Percentiles rank a stretch among this genome's conserved stretches.
Evolutionary conservation across 2,888 invertebrate species (phyloP).

Genomic region (Microctonus aethiopoides): DNA sequence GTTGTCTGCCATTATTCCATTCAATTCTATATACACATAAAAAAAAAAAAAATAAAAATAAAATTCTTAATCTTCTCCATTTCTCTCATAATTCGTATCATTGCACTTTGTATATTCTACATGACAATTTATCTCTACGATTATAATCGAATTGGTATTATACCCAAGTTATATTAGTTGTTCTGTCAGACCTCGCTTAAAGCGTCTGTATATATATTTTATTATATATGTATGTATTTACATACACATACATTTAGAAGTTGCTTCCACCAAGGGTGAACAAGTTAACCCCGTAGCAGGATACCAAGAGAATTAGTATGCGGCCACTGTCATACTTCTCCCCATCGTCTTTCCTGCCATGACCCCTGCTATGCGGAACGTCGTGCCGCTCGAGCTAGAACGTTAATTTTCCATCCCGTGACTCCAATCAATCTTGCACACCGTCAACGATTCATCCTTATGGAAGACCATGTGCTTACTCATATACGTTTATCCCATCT

Average conservation of each 20-base stretch:
- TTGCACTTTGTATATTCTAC: not conserved
- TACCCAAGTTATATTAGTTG: not conserved
- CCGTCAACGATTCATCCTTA: constrained; percentile 58
- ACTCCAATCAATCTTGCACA: constrained; percentile 65
- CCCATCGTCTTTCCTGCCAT: constrained; percentile 23
- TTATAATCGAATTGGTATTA: not conserved
- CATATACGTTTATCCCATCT: constrained; percentile 6
- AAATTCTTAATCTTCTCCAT: not conserved
- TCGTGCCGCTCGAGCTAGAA: constrained; percentile 51
- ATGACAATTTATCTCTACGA: not conserved
- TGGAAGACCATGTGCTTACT: constrained; percentile 34
- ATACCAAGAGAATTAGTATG: constrained; percentile 57
- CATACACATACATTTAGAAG: not conserved
- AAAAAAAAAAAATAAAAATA: too few species aligned
- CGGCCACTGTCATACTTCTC: constrained; percentile 58
- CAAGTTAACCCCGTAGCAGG: not conserved
- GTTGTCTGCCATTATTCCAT: constrained; percentile 50
- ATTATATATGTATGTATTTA: not conserved
- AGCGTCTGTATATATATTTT: too few species aligned
- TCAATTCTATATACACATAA: not conserved
- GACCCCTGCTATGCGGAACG: constrained; percentile 5
- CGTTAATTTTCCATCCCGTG: constrained; percentile 67
- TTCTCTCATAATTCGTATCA: not conserved
- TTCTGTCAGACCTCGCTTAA: not conserved
- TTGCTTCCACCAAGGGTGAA: not conserved